Evolutionary conservation across 2,113 vertebrate species (phyloP), one percentile per base, ranked within the genome.

Genomic region (Pogonocichla stellata): DNA sequence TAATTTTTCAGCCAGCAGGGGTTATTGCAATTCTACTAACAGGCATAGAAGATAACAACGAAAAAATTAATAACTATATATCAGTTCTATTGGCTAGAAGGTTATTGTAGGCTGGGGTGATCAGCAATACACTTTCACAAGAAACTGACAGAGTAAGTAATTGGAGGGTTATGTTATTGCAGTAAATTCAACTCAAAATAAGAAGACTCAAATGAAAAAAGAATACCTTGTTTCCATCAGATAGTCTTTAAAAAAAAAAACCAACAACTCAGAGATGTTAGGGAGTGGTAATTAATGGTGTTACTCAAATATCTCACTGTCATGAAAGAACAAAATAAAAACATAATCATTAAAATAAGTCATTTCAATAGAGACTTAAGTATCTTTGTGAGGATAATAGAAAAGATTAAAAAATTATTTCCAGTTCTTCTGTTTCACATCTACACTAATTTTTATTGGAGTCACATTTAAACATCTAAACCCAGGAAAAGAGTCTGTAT

Each of bases 1-100:
- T 95, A 95, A 80, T 96, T 92, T 96, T 94, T 94, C 65, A 91
- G 65, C 57, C 87, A 96, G 87, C 62, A 87, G 91, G 58, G 42
- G 25, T 47, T 89, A 38, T 51, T 84, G 34, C 48, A 72, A 53
- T 94, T 85, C 54, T 89, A 64, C 61, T 91, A 94, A 57, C 4
- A 94, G 80, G n/a, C 53, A 73, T 2, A 77, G 36, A 92, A 91
- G 45, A 64, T 58, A 94, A 88, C 40, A 78, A 66, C 43, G 40
- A 60, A 71, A 91, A 79, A 83, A 90, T 31, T 56, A 74, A 36
- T 86, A 92, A 47, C 24, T 73, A 11, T 54, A 66, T 48, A 84
- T 86, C 70, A 79, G 7, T 15, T 74, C 40, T 70, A 28, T 70
- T 90, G 54, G 25, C 25, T 91, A 65, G 60, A 79, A 78, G 16